phyloP scores from a whole-genome alignment of 64 coral and sea anemone species.

The Cladopsammia gracilis region DNA sequence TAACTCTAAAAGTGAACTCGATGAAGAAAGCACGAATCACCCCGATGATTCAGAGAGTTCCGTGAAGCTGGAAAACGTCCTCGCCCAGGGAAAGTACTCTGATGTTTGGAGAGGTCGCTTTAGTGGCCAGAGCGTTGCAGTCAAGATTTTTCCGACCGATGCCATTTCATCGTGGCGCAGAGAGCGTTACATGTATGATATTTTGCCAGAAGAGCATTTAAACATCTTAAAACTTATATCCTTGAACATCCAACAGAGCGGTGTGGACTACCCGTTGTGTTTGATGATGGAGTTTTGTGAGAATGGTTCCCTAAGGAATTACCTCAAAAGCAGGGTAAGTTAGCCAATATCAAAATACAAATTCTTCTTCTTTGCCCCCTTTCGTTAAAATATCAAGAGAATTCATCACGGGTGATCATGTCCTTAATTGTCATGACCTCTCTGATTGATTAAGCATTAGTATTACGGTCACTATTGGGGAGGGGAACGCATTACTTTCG shows the following conservation, averaged over 20 bases:
- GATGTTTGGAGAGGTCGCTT: slow-evolving; percentile 32
- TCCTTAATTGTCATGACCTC: no score
- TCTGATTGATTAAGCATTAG: no score
- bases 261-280: slow-evolving; percentile 1
- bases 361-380: no score
- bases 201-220: background rate
- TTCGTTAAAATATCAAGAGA: no score
- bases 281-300: slow-evolving; percentile 11
- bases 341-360: background rate
- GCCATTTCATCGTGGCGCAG: slow-evolving; percentile 11
- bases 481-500: no score
- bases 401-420: no score
- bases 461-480: no score
- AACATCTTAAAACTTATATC: slow-evolving; percentile 14
- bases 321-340: background rate
- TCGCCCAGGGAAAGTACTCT: slow-evolving; percentile 27
- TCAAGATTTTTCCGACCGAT: slow-evolving; percentile 9
- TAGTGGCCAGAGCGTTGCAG: background rate
- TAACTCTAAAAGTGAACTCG: background rate
- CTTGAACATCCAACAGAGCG: background rate
- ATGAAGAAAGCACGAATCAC: background rate
- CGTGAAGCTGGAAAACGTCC: background rate
- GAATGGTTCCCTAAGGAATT: slow-evolving; percentile 17
- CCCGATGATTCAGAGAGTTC: no score
- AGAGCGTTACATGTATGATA: slow-evolving; percentile 21